Evolutionary conservation across 30 jellyfish, hydroid and myxozoan genomes (phyloP).

Genomic region (Haliclystus octoradiatus): DNA sequence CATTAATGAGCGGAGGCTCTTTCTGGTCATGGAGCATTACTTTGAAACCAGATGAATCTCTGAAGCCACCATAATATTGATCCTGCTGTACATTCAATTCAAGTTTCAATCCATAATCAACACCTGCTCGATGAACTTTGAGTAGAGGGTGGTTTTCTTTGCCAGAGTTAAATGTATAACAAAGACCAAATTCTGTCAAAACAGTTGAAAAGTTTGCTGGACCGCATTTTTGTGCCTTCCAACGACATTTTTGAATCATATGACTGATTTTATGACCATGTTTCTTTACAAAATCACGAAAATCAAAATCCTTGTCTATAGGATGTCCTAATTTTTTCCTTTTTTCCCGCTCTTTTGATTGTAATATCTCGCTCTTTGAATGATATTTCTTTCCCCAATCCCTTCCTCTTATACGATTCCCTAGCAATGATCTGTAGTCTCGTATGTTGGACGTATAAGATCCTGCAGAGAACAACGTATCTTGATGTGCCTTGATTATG

Average conservation of each 20-base stretch:
- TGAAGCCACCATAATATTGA: slow-evolving; percentile 31
- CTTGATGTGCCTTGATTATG: slow-evolving; percentile 27
- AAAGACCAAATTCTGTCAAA: slow-evolving; percentile 31
- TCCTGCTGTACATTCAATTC: slow-evolving; percentile 40
- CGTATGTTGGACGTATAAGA: slow-evolving; percentile 20
- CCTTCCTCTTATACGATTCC: too few relatives aligned
- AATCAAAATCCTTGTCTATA: slow-evolving; percentile 14
- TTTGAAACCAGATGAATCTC: slow-evolving; percentile 45
- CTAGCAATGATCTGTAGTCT: slow-evolving; percentile 31
- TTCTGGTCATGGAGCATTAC: slow-evolving; percentile 46
- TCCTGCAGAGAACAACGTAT: slow-evolving; percentile 6
- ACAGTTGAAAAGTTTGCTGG: slow-evolving; percentile 32
- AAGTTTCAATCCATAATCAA: slow-evolving; percentile 26
- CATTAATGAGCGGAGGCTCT: slow-evolving; percentile 38
- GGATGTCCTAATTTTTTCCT: slow-evolving; percentile 1
- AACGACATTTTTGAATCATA: slow-evolving; percentile 35
- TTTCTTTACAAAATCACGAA: slow-evolving; percentile 23
- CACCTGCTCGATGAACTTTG: slow-evolving; percentile 51
- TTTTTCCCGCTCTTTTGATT: slow-evolving; percentile 6
- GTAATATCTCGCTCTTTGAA: slow-evolving; percentile 6
- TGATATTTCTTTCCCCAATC: slow-evolving; percentile 4
- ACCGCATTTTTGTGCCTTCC: slow-evolving; percentile 47
- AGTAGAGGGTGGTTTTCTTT: slow-evolving; percentile 20
- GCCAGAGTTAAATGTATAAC: slow-evolving; percentile 40
- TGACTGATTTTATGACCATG: slow-evolving; percentile 18